Conservation (phyloP, 2,797 vertebrate genomes). For the Varecia variegata region DNA sequence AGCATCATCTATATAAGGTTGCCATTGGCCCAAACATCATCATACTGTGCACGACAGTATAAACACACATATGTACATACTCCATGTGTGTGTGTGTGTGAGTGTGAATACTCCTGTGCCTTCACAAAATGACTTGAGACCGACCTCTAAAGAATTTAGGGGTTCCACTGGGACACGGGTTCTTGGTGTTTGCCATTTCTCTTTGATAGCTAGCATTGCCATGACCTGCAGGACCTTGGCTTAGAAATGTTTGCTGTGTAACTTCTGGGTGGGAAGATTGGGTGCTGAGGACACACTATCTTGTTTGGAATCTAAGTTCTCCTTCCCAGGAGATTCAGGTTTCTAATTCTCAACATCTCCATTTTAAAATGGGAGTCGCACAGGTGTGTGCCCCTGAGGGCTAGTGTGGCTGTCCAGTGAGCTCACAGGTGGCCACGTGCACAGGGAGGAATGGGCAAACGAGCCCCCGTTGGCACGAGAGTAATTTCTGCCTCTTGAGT, state of each 20-base stretch:
- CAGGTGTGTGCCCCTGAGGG: neutral
- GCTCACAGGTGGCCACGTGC: accelerated
- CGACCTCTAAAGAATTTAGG: neutral
- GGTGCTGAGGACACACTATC: accelerated
- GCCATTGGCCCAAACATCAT: neutral
- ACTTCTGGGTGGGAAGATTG: neutral
- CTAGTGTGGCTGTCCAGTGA: accelerated
- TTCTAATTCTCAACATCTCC: too few species aligned
- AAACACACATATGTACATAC: neutral
- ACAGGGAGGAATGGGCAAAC: accelerated
- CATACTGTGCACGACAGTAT: neutral
- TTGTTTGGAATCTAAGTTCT: neutral
- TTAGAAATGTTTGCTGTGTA: accelerated
- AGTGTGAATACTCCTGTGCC: neutral
- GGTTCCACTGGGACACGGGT: neutral
- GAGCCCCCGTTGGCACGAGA: accelerated
- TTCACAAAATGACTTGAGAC: neutral
- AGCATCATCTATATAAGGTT: neutral
- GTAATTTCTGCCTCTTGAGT: neutral
- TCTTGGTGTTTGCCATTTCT: neutral
- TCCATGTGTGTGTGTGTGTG: neutral
- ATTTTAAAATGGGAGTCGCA: accelerated
- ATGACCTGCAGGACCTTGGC: accelerated
- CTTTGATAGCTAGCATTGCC: accelerated
- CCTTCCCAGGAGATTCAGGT: accelerated